phyloP scores from a whole-genome alignment of 1,140 invertebrate species.

The Pachypeltis micranthus region DNA sequence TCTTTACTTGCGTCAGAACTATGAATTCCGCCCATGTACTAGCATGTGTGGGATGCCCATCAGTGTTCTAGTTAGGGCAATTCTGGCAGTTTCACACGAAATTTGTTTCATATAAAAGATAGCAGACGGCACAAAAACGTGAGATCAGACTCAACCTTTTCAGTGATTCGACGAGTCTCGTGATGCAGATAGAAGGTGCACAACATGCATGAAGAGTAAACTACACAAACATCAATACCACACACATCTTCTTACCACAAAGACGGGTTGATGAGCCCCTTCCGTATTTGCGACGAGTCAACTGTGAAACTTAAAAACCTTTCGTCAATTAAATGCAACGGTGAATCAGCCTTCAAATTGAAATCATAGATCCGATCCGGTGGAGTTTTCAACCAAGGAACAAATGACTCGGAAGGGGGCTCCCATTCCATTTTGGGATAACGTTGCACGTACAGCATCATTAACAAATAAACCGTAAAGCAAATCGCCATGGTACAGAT shows the following conservation, averaged over 20 bases:
- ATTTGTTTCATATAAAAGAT: too few species aligned
- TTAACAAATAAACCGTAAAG: neutral
- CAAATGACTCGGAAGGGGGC: neutral
- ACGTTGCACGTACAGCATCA: neutral
- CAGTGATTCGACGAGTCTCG: too few species aligned
- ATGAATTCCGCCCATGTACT: too few species aligned
- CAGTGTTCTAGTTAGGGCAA: too few species aligned
- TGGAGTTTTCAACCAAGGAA: conserved; percentile 7
- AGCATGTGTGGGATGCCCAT: too few species aligned
- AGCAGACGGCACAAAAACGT: too few species aligned
- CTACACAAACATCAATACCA: too few species aligned
- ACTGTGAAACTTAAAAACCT: conserved; percentile 13
- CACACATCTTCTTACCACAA: neutral
- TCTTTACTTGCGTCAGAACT: too few species aligned
- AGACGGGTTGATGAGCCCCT: conserved; percentile 10
- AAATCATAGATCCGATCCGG: conserved; percentile 8
- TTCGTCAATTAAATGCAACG: conserved; percentile 5
- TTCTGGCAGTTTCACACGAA: too few species aligned
- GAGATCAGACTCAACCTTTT: too few species aligned
- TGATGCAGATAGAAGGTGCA: too few species aligned
- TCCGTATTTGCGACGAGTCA: conserved; percentile 13
- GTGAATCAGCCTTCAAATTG: neutral
- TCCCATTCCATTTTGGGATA: neutral
- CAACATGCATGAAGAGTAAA: too few species aligned
- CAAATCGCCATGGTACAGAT: neutral